phyloP scores from a whole-genome alignment of 1,140 invertebrate species.

The Diorhabda sublineata region DNA sequence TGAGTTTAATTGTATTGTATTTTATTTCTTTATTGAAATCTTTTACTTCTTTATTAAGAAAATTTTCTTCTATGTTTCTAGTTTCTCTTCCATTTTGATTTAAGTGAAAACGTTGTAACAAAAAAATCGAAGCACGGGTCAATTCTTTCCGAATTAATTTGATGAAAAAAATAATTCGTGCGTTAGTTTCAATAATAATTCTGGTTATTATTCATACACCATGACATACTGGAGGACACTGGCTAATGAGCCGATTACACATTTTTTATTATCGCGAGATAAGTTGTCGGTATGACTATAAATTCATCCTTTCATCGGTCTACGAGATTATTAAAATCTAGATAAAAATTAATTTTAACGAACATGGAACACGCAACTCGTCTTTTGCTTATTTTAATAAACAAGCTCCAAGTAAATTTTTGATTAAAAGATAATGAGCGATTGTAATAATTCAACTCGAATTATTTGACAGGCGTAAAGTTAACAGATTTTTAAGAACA shows the following conservation, averaged over 20 bases:
- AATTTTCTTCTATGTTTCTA: too few relatives aligned
- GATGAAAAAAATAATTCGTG: too few relatives aligned
- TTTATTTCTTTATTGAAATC: too few relatives aligned
- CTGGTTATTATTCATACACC: neutral
- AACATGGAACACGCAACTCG: neutral
- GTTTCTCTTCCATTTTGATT: too few relatives aligned
- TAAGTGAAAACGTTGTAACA: too few relatives aligned
- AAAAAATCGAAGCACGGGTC: too few relatives aligned
- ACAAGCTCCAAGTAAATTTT: conserved; percentile 1
- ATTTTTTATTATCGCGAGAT: neutral
- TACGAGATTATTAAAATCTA: conserved; percentile 1
- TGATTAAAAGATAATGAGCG: conserved; percentile 1
- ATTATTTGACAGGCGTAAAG: neutral
- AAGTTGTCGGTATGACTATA: neutral
- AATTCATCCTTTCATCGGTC: neutral
- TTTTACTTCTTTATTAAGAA: too few relatives aligned
- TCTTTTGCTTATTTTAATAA: conserved; percentile 3
- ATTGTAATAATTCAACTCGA: neutral
- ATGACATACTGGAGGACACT: neutral
- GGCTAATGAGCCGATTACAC: conserved; percentile 1
- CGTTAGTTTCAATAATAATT: too few relatives aligned
- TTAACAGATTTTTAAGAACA: neutral
- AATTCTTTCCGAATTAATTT: too few relatives aligned
- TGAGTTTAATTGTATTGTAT: too few relatives aligned
- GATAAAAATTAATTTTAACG: conserved; percentile 1